Conservation (phyloP, 2,888 invertebrate genomes). For the Ferrisia virgata region DNA sequence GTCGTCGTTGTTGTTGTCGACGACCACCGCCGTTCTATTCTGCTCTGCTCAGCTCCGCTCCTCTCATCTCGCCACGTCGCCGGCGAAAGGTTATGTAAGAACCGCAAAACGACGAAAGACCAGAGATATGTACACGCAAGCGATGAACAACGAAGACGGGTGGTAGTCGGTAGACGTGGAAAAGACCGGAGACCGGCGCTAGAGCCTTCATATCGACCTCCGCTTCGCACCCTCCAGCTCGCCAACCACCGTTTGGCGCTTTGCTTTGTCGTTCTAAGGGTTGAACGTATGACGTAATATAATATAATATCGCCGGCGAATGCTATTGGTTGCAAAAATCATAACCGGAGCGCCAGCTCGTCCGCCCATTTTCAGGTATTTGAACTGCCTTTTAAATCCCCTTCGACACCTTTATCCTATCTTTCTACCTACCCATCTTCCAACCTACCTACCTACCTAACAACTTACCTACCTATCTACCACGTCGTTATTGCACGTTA, state of each 20-base stretch:
- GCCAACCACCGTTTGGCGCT: neutral
- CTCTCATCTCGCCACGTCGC: neutral
- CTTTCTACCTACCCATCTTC: neutral
- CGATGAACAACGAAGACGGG: slow-evolving; percentile 3
- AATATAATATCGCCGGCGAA: slow-evolving; percentile 40
- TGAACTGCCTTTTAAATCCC: slow-evolving; percentile 32
- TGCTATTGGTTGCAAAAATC: slow-evolving; percentile 43
- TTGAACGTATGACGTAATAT: slow-evolving; percentile 47
- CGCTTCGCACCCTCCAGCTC: neutral
- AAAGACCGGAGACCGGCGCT: slow-evolving; percentile 38
- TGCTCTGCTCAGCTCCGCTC: neutral
- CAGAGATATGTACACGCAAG: slow-evolving; percentile 37
- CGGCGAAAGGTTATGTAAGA: slow-evolving; percentile 40
- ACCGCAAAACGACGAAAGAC: slow-evolving; percentile 45
- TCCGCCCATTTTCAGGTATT: slow-evolving; percentile 43
- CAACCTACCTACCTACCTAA: neutral
- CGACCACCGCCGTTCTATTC: too few species aligned
- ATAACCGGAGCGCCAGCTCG: slow-evolving; percentile 40
- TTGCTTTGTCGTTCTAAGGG: slow-evolving; percentile 32
- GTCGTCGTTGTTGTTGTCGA: too few species aligned
- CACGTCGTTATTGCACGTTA: neutral
- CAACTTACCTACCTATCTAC: neutral
- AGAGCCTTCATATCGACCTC: slow-evolving; percentile 45
- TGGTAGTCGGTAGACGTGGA: slow-evolving; percentile 6
- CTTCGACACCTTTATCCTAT: neutral